Base-by-base conservation (phyloP, 2,888 invertebrate species). In the Drosophila hamatofila region DNA sequence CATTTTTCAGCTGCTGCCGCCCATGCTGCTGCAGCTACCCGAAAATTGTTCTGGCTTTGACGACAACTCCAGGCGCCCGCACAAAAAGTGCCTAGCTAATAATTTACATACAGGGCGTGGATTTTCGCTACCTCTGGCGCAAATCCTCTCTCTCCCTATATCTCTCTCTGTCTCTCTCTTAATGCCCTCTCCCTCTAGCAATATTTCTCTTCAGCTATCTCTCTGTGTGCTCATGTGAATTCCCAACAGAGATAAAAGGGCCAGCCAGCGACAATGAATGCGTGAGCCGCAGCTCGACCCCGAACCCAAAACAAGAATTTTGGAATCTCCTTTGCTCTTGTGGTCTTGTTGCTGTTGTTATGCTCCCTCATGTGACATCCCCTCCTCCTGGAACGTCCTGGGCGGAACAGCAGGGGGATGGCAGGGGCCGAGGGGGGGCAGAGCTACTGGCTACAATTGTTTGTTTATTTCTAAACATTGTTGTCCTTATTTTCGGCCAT, bases 41-140 rank as follows among this genome's bases (percentile, higher is more conserved):
- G 44, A 81, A 78, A 69, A 69, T 56, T 66, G 57, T 67, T 64
- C 77, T 75, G 80, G 54, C 66, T 81, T 71, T 81, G 79, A 79
- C 67, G 72, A 86, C 61, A 90, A 86, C 87, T 88, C 69, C 81
- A 80, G 80, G 70, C 78, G 67, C 69, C 73, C 71, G 83, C 80
- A 79, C 87, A 90, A 88, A 86, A 86, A 90, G 75, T 82, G 83
- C 83, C 88, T 76, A 88, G 86, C 90, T 87, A 87, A 87, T 90
- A 90, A 90, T 89, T 90, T 88, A 90, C 90, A 90, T 90, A 89
- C 80, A 85, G 87, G 90, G 87, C 90, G 90, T 87, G 87, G 90
- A 87, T 90, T 90, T 90, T 90, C 70, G 72, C 66, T 83, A 65
- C 77, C 81, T 83, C 75, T 62, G 42, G 48, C 30, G 49, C 72